Evolutionary conservation across 2,888 invertebrate species (phyloP), one percentile per base, ranked within the genome.

Genomic region (Drosophila fulvimacula): DNA sequence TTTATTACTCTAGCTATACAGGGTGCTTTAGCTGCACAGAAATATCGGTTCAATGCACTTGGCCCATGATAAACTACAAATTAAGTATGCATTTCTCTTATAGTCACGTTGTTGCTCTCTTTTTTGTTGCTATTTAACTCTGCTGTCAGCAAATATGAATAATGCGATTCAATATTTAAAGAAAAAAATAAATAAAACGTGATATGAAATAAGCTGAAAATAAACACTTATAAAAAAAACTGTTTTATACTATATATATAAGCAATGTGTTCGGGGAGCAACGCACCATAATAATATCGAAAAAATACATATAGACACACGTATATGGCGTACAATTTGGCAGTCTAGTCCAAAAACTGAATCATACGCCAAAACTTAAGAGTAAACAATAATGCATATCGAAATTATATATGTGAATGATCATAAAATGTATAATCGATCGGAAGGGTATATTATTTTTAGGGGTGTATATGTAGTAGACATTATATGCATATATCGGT

Each of bases 111-210:
- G 59, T 6, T 13, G 30, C 17, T 13, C 30, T 19, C 13, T 51
- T 49, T 46, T 49, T 46, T 41, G 39, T 53, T 59, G 44, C 19
- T 42, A 44, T 24, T 55, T n/a, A 21, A 10, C 24, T 32, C 52
- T 38, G 36, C 30, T 76, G 86, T 88, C 88, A 85, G 81, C 83
- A 57, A 66, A 70, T 69, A 80, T 85, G 83, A 86, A 86, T 80
- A 88, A 88, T 85, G 53, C 21, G 21, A 17, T 38, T 42, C 13
- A 44, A 24, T 56, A 42, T 39, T 6, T n/a, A 17, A 9, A 17
- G 10, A 30, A 30, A 30, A 17, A 10, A 17, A 51, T 38, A 36
- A 61, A 69, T 24, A 65, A 78, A 73, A 76, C 71, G 71, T 79
- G 65, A 66, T 61, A 32, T 52, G 30, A 46, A 63, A 69, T 67